phyloP scores from a whole-genome alignment of 2,113 vertebrate genomes.

The Pedionomus torquatus region DNA sequence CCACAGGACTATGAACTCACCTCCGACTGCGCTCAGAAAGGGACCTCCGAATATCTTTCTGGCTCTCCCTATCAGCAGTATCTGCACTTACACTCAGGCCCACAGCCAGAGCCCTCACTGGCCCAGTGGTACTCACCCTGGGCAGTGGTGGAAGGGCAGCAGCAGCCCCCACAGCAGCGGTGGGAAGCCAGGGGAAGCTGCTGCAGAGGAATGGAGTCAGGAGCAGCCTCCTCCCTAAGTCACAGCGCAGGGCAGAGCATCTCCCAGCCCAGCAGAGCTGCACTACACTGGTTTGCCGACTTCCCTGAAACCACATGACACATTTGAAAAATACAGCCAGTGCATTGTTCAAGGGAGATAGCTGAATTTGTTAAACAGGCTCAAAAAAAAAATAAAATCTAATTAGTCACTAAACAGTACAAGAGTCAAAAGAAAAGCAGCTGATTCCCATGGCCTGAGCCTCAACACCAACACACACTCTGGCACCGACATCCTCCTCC shows the following conservation, averaged over 20 bases:
- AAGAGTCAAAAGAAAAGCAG: slow-evolving; percentile 35
- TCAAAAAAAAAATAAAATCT: slow-evolving; percentile 68
- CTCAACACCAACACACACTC: neutral
- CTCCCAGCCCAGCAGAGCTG: slow-evolving; percentile 9
- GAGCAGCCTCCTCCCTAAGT: neutral
- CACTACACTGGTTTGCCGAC: neutral
- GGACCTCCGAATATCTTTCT: neutral
- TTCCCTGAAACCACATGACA: slow-evolving; percentile 55
- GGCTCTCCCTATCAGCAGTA: neutral
- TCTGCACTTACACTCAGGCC: neutral
- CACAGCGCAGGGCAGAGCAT: slow-evolving; percentile 12
- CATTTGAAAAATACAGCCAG: slow-evolving; percentile 57
- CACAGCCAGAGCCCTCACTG: rapidly evolving
- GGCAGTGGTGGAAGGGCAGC: neutral
- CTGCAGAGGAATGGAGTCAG: rapidly evolving
- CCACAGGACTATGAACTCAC: neutral
- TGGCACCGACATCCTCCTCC: rapidly evolving
- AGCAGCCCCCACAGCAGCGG: neutral
- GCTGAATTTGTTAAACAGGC: slow-evolving; percentile 55
- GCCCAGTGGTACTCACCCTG: neutral
- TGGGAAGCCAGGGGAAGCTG: neutral
- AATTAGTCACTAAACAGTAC: slow-evolving; percentile 63
- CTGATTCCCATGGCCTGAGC: neutral
- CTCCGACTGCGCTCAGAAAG: neutral
- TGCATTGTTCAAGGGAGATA: slow-evolving; percentile 52